phyloP scores from a whole-genome alignment of 2,888 invertebrate genomes.

The Ichneumoninae sp. region DNA sequence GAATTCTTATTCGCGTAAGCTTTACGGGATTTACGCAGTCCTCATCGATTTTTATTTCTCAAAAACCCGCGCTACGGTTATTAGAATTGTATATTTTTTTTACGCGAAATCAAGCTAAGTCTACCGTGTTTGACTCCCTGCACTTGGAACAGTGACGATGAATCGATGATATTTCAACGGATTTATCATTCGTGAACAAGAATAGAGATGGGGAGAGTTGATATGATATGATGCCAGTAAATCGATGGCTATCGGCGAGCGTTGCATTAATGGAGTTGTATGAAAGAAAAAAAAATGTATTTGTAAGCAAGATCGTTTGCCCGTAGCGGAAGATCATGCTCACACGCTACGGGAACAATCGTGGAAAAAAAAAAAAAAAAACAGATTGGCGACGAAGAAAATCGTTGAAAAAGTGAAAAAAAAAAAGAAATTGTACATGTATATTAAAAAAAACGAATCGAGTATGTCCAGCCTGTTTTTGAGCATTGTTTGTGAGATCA shows the following conservation, averaged over 20 bases:
- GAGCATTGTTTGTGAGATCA: slow-evolving; percentile 8
- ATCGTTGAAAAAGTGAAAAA: slow-evolving; percentile 35
- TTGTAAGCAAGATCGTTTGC: slow-evolving; percentile 9
- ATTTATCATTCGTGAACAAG: slow-evolving; percentile 19
- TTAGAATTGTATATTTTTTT: slow-evolving; percentile 13
- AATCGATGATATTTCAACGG: not conserved
- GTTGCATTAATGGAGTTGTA: slow-evolving; percentile 57
- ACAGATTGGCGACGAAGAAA: slow-evolving; percentile 16
- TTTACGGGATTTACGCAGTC: not conserved
- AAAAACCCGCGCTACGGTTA: not conserved
- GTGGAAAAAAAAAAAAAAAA: not conserved
- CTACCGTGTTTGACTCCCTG: slow-evolving; percentile 41
- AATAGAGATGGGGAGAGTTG: slow-evolving; percentile 9
- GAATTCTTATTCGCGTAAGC: not conserved
- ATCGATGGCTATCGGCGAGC: slow-evolving; percentile 12
- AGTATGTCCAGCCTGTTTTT: slow-evolving; percentile 34
- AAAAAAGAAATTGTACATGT: slow-evolving; percentile 62
- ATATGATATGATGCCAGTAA: slow-evolving; percentile 14
- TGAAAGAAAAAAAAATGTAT: not conserved
- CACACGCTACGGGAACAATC: slow-evolving; percentile 10
- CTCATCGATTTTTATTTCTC: slow-evolving; percentile 4
- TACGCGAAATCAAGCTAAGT: not conserved
- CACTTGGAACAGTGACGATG: slow-evolving; percentile 1
- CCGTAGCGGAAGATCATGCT: slow-evolving; percentile 6
- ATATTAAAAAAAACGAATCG: slow-evolving; percentile 49